Percentiles rank a stretch among this genome's conserved stretches.
Conservation (phyloP, 2,797 vertebrate genomes). For the Pipistrellus kuhlii region DNA sequence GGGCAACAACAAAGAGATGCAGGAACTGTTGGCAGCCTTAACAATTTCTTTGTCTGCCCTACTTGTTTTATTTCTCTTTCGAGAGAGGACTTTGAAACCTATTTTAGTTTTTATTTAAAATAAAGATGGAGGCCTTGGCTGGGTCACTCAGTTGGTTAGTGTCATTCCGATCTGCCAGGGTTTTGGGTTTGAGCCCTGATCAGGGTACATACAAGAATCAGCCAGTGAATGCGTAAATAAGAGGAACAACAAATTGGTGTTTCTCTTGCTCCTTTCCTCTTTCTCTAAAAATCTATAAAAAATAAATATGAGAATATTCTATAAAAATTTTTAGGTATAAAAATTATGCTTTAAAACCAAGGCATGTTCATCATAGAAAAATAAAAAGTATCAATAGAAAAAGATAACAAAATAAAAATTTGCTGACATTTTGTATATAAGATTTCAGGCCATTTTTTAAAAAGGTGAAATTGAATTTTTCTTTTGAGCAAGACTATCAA, state of each 20-base stretch:
- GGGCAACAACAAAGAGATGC: neutral
- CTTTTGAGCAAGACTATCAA: neutral
- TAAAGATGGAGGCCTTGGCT: neutral
- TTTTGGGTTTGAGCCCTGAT: neutral
- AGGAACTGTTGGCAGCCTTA: neutral
- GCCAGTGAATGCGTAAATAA: neutral
- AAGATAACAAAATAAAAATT: conserved; percentile 42
- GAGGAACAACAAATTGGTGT: neutral
- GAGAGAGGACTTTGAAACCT: neutral
- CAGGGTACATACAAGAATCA: neutral
- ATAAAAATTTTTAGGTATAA: neutral
- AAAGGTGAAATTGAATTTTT: neutral
- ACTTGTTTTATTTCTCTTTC: neutral
- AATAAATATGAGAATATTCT: neutral
- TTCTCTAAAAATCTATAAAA: neutral
- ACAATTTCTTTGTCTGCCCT: neutral
- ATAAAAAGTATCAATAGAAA: neutral
- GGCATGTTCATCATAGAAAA: neutral
- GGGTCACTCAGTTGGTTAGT: neutral
- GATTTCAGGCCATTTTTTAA: neutral
- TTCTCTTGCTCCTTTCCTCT: neutral
- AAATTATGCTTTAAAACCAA: neutral
- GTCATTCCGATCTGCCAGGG: neutral
- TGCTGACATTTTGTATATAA: neutral
- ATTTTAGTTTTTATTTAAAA: conserved; percentile 31